Percentiles rank a stretch among this genome's conserved stretches.
Evolutionary conservation across 2,113 vertebrate species (phyloP).

Genomic region (Pluvialis apricaria): DNA sequence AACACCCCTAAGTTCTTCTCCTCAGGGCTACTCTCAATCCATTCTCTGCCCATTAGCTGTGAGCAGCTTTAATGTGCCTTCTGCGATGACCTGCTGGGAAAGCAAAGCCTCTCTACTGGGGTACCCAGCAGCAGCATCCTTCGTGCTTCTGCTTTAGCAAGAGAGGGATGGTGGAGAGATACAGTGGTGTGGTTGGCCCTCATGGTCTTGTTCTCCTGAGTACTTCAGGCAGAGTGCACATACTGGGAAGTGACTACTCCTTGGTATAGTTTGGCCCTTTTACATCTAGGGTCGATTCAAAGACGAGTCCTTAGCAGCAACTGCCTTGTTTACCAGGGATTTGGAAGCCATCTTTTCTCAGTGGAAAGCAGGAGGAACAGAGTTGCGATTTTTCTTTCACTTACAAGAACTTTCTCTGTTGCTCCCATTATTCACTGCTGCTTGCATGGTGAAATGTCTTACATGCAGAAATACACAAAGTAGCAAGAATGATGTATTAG

Average conservation of each 20-base stretch:
- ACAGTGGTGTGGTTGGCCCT: not conserved
- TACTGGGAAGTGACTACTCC: not conserved
- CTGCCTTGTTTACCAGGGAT: not conserved
- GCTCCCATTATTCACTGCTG: not conserved
- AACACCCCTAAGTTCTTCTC: no score
- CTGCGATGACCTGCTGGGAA: not conserved
- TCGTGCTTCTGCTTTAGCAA: not conserved
- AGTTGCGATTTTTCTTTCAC: not conserved
- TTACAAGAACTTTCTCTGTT: not conserved
- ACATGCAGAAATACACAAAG: not conserved
- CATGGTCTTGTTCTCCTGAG: not conserved
- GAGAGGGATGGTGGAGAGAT: not conserved
- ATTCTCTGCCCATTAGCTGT: not conserved
- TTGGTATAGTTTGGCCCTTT: not conserved
- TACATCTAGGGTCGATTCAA: not conserved
- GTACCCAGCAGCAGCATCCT: not conserved
- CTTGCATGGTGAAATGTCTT: not conserved
- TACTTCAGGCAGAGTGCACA: not conserved
- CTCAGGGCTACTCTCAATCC: no score
- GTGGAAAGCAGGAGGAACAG: not conserved
- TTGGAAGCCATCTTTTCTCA: not conserved
- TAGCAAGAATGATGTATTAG: constrained; percentile 3
- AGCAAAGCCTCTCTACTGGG: not conserved
- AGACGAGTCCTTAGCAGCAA: not conserved
- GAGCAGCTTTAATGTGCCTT: not conserved